Conservation (phyloP, 2,888 invertebrate genomes). For the Dendrolimus pini region DNA sequence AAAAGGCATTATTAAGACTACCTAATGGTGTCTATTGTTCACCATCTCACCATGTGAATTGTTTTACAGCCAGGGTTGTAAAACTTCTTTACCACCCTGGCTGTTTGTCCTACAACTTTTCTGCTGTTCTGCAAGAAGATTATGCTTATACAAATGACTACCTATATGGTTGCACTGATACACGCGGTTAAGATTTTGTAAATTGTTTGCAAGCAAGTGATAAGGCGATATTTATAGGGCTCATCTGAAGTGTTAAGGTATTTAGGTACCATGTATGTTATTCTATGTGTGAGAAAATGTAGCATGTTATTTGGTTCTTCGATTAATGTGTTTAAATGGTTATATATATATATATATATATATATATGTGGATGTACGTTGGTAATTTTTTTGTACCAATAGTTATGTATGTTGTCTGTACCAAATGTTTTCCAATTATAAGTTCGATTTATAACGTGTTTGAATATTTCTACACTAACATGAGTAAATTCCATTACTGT, state of each 20-base stretch:
- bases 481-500: conserved; percentile 13
- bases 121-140: conserved; percentile 17
- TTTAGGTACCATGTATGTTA: conserved; percentile 19
- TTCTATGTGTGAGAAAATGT: conserved; percentile 10
- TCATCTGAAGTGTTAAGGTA: conserved; percentile 8
- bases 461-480: conserved; percentile 9
- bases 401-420: conserved; percentile 13
- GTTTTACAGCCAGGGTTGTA: no score
- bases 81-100: conserved; percentile 14
- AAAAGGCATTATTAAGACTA: conserved; percentile 2
- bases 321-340: conserved; percentile 10
- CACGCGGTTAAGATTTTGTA: conserved; percentile 19
- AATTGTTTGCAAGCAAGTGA: conserved; percentile 22
- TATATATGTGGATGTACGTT: conserved; percentile 1
- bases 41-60: not conserved
- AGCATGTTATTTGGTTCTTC: conserved; percentile 8
- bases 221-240: conserved; percentile 21
- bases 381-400: conserved; percentile 14
- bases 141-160: conserved; percentile 10
- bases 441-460: conserved; percentile 2
- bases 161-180: conserved; percentile 14
- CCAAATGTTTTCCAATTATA: conserved; percentile 17
- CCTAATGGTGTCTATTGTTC: conserved; percentile 14
- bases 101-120: conserved; percentile 15
- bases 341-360: conserved; percentile 1